A percentile compares a stretch with the other conserved stretches of the same genome.
These are phyloP conservation scores for Keiferia lycopersicella DNA, from an alignment of 2,888 invertebrate genomes.

Conservation along the genomic window DNA sequence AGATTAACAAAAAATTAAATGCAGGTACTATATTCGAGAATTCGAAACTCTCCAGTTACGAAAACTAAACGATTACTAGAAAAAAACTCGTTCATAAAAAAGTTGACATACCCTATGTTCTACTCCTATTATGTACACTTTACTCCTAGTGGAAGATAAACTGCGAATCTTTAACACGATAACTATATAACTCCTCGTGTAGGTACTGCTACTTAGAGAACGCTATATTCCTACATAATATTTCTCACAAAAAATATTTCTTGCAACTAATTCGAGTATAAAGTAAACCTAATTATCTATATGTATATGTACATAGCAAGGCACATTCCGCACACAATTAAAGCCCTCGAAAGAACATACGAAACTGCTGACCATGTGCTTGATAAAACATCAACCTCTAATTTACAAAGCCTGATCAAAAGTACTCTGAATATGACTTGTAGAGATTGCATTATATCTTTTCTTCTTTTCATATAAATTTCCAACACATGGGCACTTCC, in stretches of 20 bases:
- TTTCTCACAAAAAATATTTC: conserved; percentile 79
- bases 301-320: conserved; percentile 77
- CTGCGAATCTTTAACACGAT: conserved; percentile 80
- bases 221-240: conserved; percentile 71
- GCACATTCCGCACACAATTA: conserved; percentile 81
- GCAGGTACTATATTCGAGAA: conserved; percentile 83
- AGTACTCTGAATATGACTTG: conserved; percentile 34
- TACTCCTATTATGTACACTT: conserved; percentile 75
- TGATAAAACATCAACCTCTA: conserved; percentile 73
- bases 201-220: conserved; percentile 65
- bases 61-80: conserved; percentile 76
- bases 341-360: conserved; percentile 65
- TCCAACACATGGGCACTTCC: conserved; percentile 31
- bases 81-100: conserved; percentile 66
- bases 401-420: conserved; percentile 49
- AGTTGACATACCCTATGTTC: conserved; percentile 67
- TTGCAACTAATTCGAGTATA: conserved; percentile 81
- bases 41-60: conserved; percentile 75
- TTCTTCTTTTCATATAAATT: conserved; percentile 19
- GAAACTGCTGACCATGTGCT: conserved; percentile 70
- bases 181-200: conserved; percentile 65
- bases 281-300: conserved; percentile 66
- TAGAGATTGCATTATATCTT: conserved; percentile 1
- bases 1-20: conserved; percentile 77
- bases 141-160: conserved; percentile 79